Evolutionary conservation across 2,888 invertebrate species (phyloP).

Genomic region (Lepetodrilus schrolli): DNA sequence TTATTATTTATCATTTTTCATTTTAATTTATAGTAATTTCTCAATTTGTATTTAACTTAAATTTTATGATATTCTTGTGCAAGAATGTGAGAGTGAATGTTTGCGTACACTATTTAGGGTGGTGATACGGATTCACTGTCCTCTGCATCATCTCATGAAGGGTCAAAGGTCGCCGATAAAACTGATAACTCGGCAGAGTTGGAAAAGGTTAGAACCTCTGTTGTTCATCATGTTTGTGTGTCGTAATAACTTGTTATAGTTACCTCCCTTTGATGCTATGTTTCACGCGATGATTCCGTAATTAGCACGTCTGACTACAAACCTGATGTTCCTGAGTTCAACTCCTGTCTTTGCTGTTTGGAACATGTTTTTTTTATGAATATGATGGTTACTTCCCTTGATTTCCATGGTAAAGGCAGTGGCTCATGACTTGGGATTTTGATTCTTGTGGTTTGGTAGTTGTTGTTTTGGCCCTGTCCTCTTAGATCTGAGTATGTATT

Average conservation of each 20-base stretch:
- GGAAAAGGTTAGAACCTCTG: neutral
- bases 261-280: too few species aligned
- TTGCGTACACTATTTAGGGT: neutral
- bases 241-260: neutral
- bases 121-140: constrained; percentile 13
- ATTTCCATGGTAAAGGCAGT: too few species aligned
- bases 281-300: too few species aligned
- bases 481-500: too few species aligned
- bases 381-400: too few species aligned
- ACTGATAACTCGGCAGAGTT: neutral
- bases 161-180: neutral
- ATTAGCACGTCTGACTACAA: too few species aligned
- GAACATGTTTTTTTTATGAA: too few species aligned
- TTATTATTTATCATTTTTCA: neutral
- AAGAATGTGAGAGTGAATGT: neutral
- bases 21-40: neutral
- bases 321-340: too few species aligned
- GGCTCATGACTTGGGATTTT: too few species aligned
- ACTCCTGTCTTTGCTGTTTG: too few species aligned
- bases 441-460: too few species aligned
- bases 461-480: too few species aligned
- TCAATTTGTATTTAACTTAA: neutral
- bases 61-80: neutral
- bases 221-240: neutral
- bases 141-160: neutral